Base-by-base conservation (phyloP, 2,113 vertebrate species). In the Neopipo cinnamomea region DNA sequence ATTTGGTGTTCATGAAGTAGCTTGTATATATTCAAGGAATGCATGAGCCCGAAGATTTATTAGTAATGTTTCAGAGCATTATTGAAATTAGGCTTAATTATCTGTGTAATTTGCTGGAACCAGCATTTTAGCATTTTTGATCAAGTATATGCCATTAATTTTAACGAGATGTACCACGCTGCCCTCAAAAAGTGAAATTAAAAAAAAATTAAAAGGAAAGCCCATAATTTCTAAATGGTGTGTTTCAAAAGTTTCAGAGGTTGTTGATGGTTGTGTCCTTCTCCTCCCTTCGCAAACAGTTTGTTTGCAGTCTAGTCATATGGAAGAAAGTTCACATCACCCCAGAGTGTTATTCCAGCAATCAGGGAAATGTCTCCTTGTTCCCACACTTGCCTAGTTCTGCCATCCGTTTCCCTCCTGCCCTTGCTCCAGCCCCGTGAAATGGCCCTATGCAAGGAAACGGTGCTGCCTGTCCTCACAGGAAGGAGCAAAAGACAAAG, bases 71-170 rank as follows among this genome's bases (percentile, higher is more conserved):
- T 96, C 53, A 22, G 93, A 96, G 95, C 95, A 96, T 97, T 97
- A 98, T 95, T 97, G 95, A 97, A 98, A 98, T 98, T 95, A 97
- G 96, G 88, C 89, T 97, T 98, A 98, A 98, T 98, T 97, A 98
- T 97, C 97, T 98, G 97, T 97, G 96, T 97, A 96, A 97, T 98
- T 98, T 98, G 88, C 96, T 96, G 93, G 96, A 98, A 97, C 97
- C 96, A 97, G 97, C 96, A 96, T 96, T 96, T 98, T 97, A 97
- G 91, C 95, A 97, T 97, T 97, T 98, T 97, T 97, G 92, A 98
- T 98, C 96, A 95, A 97, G 96, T 93, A 81, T 96, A 84, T 89
- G 93, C 74, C 93, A 96, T 97, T 97, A 95, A 97, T 98, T 97
- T 97, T 75, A 96, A 97, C 96, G 95, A 97, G 77, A 96, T 95